Evolutionary conservation across 2,888 invertebrate genomes (phyloP).

Genomic region (Ectropis crepuscularia): DNA sequence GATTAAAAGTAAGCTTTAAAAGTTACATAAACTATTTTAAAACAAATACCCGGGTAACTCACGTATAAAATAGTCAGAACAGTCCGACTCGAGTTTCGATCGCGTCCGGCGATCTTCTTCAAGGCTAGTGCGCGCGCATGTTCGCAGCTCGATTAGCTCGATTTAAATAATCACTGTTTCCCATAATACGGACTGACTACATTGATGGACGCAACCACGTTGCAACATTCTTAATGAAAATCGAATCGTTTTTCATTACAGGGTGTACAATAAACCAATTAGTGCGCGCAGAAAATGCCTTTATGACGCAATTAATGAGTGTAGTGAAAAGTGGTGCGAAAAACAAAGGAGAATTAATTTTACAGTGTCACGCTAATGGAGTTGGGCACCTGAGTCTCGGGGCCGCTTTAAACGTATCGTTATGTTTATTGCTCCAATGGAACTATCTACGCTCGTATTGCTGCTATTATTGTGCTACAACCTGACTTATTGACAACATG

Average conservation of each 20-base stretch:
- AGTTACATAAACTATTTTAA: too few relatives aligned
- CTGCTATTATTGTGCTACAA: background rate
- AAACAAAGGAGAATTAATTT: slow-evolving; percentile 73
- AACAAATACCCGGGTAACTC: too few relatives aligned
- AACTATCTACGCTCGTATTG: slow-evolving; percentile 20
- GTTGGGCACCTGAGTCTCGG: slow-evolving; percentile 64
- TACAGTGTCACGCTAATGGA: slow-evolving; percentile 71
- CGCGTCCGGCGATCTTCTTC: too few relatives aligned
- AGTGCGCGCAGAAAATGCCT: slow-evolving; percentile 62
- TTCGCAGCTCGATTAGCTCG: too few relatives aligned
- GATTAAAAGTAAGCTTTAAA: too few relatives aligned
- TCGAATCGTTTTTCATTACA: slow-evolving; percentile 56
- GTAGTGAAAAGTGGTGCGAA: slow-evolving; percentile 63
- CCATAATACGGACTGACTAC: slow-evolving; percentile 17
- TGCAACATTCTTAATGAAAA: slow-evolving; percentile 50
- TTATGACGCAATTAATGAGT: slow-evolving; percentile 69
- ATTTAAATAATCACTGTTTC: too few relatives aligned
- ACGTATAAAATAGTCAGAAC: too few relatives aligned
- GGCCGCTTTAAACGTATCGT: slow-evolving; percentile 47
- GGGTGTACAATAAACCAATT: slow-evolving; percentile 61
- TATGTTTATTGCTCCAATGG: slow-evolving; percentile 42
- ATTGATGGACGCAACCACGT: slow-evolving; percentile 1
- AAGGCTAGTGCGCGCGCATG: too few relatives aligned
- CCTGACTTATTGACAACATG: background rate
- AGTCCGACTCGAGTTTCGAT: too few relatives aligned